Evolutionary conservation across 2,888 invertebrate genomes (phyloP).

Genomic region (Yponomeuta sedellus): DNA sequence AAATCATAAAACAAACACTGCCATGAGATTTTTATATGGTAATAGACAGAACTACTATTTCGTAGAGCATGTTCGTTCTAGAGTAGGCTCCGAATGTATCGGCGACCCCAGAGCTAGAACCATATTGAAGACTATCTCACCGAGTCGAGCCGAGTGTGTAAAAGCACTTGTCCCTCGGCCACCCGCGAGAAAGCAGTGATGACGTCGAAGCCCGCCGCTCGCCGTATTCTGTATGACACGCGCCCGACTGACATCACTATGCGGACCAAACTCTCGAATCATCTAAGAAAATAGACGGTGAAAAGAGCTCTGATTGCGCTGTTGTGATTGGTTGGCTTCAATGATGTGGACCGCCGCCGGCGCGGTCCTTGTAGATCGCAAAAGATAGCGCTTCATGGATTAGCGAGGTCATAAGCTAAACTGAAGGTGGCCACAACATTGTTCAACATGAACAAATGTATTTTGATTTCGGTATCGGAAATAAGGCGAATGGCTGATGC

Average conservation of each 20-base stretch:
- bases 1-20: too few species aligned
- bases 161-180: constrained; percentile 30
- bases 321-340: constrained; percentile 44
- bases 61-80: too few species aligned
- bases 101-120: background rate
- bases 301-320: constrained; percentile 54
- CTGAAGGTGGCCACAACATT: background rate
- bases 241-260: constrained; percentile 36
- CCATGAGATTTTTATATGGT: too few species aligned
- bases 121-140: background rate
- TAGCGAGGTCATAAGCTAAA: constrained; percentile 39
- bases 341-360: constrained; percentile 42
- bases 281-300: constrained; percentile 61
- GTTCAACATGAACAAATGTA: background rate
- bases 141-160: background rate
- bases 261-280: constrained; percentile 48
- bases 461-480: background rate
- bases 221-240: constrained; percentile 19
- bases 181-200: constrained; percentile 37
- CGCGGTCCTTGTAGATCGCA: constrained; percentile 31
- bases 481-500: background rate
- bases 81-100: too few species aligned
- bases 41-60: too few species aligned
- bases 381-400: constrained; percentile 32
- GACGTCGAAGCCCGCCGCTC: background rate